A percentile compares a stretch with the other conserved stretches of the same genome.
Conservation (phyloP, 2,113 vertebrate species). For the Drymodes brunneopygia region DNA sequence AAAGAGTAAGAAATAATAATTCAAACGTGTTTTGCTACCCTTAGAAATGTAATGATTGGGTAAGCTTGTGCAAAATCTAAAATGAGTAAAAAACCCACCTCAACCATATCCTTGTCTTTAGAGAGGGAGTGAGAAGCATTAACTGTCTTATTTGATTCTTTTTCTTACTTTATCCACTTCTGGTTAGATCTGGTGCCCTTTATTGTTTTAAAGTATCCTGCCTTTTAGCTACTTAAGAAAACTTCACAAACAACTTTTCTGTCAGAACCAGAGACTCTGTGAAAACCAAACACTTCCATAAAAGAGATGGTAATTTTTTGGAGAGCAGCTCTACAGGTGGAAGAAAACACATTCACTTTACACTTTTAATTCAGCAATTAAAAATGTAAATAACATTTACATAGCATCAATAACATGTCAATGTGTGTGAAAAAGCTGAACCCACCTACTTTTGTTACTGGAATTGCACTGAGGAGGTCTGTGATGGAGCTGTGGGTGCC, state of each 20-base stretch:
- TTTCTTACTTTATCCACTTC: neutral
- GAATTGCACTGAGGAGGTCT: neutral
- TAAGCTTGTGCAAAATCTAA: neutral
- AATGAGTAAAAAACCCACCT: neutral
- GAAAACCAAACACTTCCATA: neutral
- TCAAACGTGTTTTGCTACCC: neutral
- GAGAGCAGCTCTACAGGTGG: neutral
- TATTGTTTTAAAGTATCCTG: neutral
- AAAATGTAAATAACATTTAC: too few relatives aligned
- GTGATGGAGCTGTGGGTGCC: neutral
- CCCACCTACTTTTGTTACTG: neutral
- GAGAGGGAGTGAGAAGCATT: neutral
- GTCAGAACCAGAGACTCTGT: neutral
- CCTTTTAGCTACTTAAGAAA: neutral
- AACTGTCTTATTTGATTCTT: neutral
- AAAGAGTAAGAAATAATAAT: neutral
- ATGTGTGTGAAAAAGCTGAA: neutral
- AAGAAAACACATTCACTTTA: neutral
- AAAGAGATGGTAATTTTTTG: neutral
- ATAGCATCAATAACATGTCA: rapidly evolving
- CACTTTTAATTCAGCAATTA: neutral
- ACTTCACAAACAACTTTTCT: neutral
- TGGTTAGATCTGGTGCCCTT: neutral
- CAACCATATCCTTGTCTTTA: neutral
- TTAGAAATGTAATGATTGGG: neutral